phyloP scores from a whole-genome alignment of 1,140 invertebrate genomes.

The Cyclina sinensis region DNA sequence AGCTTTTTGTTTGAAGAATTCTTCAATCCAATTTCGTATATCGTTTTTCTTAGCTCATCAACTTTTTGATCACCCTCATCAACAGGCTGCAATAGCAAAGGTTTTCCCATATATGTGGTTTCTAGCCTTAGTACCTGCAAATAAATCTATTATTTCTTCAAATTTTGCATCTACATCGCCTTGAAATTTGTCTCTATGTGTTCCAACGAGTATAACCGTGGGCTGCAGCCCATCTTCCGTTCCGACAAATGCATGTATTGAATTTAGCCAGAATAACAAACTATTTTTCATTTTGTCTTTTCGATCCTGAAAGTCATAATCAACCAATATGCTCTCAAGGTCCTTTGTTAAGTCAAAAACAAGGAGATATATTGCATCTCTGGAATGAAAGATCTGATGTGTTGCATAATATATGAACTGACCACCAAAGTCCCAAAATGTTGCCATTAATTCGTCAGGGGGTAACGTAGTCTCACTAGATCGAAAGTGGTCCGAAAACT shows the following conservation, averaged over 20 bases:
- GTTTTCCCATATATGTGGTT: neutral
- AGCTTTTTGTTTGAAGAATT: neutral
- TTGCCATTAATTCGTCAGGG: neutral
- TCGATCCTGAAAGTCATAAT: neutral
- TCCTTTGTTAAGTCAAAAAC: neutral
- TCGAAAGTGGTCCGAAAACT: neutral
- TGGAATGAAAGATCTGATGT: slow-evolving; percentile 1
- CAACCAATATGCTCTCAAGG: neutral
- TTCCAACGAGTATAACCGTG: neutral
- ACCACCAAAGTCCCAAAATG: neutral
- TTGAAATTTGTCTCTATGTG: neutral
- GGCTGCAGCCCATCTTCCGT: neutral
- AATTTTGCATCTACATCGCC: neutral
- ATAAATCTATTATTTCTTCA: neutral
- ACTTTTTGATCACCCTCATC: neutral
- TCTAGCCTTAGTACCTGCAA: neutral
- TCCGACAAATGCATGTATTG: neutral
- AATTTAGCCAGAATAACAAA: neutral
- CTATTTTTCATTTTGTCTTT: slow-evolving; percentile 6
- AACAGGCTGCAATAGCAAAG: neutral
- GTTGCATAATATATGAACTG: neutral
- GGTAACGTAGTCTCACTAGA: neutral
- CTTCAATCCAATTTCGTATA: neutral
- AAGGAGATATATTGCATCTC: neutral
- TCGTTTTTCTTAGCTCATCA: neutral